These are phyloP conservation scores for Myoxocephalus aenaeus DNA, from an alignment of 2,797 vertebrate species.

Conservation along the genomic window DNA sequence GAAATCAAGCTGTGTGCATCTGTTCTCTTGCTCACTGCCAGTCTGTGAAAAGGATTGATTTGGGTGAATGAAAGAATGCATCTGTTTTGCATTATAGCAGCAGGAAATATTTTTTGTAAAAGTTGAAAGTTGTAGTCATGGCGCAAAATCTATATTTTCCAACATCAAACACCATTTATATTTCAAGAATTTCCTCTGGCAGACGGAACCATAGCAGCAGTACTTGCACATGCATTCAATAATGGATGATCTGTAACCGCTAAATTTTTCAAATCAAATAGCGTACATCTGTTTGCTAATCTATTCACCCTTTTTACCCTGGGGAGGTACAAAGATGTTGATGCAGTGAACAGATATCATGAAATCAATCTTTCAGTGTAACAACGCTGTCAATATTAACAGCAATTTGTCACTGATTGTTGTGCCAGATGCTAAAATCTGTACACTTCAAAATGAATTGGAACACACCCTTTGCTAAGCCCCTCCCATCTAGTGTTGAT, in stretches of 20 bases:
- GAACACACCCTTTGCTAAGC: neutral
- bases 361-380: slow-evolving; percentile 6
- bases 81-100: slow-evolving; percentile 16
- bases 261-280: slow-evolving; percentile 12
- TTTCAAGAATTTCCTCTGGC: neutral
- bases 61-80: neutral
- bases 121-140: neutral
- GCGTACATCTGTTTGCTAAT: slow-evolving; percentile 17
- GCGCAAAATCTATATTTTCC: neutral
- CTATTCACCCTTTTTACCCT: neutral
- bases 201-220: neutral
- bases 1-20: slow-evolving; percentile 21
- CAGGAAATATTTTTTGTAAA: neutral
- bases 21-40: slow-evolving; percentile 10
- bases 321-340: neutral
- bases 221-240: slow-evolving; percentile 10
- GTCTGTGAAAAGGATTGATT: slow-evolving; percentile 12
- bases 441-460: neutral
- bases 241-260: slow-evolving; percentile 11
- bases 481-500: neutral
- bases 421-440: neutral
- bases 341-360: neutral
- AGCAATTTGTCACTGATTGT: neutral
- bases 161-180: slow-evolving; percentile 11
- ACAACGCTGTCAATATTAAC: neutral